Evolutionary conservation across 2,113 vertebrate genomes (phyloP).

Genomic region (Macrotis lagotis): DNA sequence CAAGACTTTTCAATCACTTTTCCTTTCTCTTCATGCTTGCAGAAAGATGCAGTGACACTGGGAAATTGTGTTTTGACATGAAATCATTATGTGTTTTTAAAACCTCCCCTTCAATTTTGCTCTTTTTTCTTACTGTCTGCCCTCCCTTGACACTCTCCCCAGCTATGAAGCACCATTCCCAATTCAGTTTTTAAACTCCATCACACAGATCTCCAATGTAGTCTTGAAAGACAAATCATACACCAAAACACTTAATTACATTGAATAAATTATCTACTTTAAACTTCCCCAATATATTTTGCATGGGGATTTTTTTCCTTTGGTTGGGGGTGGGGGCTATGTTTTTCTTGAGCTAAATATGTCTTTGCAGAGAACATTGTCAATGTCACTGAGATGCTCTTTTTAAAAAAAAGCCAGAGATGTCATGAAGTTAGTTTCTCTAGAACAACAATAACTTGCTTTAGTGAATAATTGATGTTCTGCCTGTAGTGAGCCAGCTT

Average conservation of each 20-base stretch:
- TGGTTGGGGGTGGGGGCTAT: not conserved
- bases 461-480: conserved; percentile 44
- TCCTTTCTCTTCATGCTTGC: conserved; percentile 69
- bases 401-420: conserved; percentile 47
- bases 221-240: conserved; percentile 19
- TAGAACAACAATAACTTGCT: conserved; percentile 4
- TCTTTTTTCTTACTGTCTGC: conserved; percentile 69
- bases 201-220: conserved; percentile 22
- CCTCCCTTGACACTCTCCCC: conserved; percentile 53
- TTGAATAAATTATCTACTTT: conserved; percentile 47
- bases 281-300: conserved; percentile 5
- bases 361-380: conserved; percentile 7
- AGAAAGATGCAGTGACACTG: conserved; percentile 79
- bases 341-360: conserved; percentile 23
- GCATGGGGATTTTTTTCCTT: not conserved
- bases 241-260: not conserved
- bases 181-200: conserved; percentile 22
- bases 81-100: conserved; percentile 86
- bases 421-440: conserved; percentile 11
- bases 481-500: not conserved
- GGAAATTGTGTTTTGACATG: conserved; percentile 86
- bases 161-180: conserved; percentile 2
- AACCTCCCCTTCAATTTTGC: conserved; percentile 80
- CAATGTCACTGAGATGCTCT: conserved; percentile 26
- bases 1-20: conserved; percentile 83